A percentile compares a stretch with the other conserved stretches of the same genome.
Evolutionary conservation across 2,888 invertebrate genomes (phyloP).

Genomic region (Scaptomyza reducta): DNA sequence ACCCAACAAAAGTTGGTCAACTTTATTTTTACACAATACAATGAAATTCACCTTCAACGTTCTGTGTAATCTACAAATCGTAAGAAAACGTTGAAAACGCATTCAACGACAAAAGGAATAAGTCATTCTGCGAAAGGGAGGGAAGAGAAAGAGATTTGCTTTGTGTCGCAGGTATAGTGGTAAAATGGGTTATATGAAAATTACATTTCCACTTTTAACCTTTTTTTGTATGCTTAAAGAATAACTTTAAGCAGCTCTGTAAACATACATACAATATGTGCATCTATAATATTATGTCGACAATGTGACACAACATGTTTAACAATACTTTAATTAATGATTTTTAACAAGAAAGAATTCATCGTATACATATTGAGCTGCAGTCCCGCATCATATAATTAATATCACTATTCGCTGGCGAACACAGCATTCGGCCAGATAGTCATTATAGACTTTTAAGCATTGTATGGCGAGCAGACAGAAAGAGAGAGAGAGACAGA

Average conservation of each 20-base stretch:
- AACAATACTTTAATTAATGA: not conserved
- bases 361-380: not conserved
- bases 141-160: not conserved
- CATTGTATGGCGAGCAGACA: conserved; percentile 16
- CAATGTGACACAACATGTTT: not conserved
- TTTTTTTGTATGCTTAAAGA: too few relatives aligned
- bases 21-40: conserved; percentile 18
- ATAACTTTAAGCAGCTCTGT: too few relatives aligned
- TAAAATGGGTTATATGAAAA: not conserved
- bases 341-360: not conserved
- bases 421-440: conserved; percentile 25
- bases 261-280: too few relatives aligned
- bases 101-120: not conserved
- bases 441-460: conserved; percentile 43
- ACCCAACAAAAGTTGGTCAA: conserved; percentile 21
- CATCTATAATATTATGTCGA: not conserved
- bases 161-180: not conserved
- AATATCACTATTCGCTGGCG: conserved; percentile 41
- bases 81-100: conserved; percentile 22
- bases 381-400: conserved; percentile 26
- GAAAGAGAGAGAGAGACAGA: not conserved
- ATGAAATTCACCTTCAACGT: conserved; percentile 22
- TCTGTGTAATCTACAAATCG: not conserved
- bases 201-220: not conserved
- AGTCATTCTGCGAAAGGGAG: not conserved